phyloP scores from a whole-genome alignment of 92 coral and sea anemone species.

The Paragorgia papillata region DNA sequence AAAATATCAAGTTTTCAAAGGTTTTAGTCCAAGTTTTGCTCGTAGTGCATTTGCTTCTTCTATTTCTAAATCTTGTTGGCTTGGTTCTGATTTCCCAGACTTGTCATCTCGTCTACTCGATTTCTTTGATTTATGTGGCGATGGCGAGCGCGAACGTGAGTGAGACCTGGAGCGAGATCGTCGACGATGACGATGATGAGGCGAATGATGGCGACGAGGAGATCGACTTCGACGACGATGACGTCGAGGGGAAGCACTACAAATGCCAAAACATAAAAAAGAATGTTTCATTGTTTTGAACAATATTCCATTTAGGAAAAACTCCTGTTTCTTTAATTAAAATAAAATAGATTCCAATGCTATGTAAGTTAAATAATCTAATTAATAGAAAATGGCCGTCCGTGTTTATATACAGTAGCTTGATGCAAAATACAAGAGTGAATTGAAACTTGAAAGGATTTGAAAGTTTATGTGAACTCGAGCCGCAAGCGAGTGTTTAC shows the following conservation, averaged over 20 bases:
- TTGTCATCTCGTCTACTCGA: conserved; percentile 70
- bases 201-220: conserved; percentile 75
- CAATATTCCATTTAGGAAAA: too few species aligned
- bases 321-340: too few species aligned
- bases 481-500: too few species aligned
- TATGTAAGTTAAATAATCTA: too few species aligned
- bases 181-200: conserved; percentile 64
- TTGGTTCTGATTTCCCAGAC: conserved; percentile 66
- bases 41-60: conserved; percentile 92
- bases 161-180: conserved; percentile 68
- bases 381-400: too few species aligned
- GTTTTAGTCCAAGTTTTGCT: conserved; percentile 91
- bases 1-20: conserved; percentile 66
- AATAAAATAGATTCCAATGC: too few species aligned
- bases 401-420: too few species aligned
- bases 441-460: too few species aligned
- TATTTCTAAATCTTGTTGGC: conserved; percentile 76
- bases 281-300: background rate
- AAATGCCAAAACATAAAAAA: background rate
- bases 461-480: too few species aligned
- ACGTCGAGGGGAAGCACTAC: conserved; percentile 52
- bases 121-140: conserved; percentile 83
- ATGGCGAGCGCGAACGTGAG: conserved; percentile 79
- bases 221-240: conserved; percentile 83
- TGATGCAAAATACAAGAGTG: too few species aligned